phyloP scores from a whole-genome alignment of 2,888 invertebrate species.

The Anoncus sp. region DNA sequence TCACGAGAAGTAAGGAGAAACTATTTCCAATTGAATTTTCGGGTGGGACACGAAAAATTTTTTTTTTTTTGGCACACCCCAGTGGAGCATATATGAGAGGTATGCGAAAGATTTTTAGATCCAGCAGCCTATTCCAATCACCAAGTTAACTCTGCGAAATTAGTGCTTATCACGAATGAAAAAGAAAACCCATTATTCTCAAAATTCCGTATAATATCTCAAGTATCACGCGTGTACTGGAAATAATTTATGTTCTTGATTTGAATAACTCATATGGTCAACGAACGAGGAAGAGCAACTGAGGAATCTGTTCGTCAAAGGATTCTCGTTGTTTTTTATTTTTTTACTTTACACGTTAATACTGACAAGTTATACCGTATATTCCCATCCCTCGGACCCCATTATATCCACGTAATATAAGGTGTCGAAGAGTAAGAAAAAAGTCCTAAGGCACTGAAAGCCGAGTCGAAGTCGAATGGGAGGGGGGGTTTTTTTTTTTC shows the following conservation, averaged over 20 bases:
- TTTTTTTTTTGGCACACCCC: too few species aligned
- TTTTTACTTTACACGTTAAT: constrained; percentile 14
- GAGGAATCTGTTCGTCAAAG: constrained; percentile 14
- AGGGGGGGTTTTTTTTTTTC: constrained; percentile 1
- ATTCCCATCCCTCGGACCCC: background rate
- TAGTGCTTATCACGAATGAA: too few species aligned
- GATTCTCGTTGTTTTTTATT: constrained; percentile 10
- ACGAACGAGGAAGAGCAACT: constrained; percentile 54
- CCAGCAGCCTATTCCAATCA: too few species aligned
- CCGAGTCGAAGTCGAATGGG: background rate
- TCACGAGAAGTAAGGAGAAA: too few species aligned
- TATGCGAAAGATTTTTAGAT: too few species aligned
- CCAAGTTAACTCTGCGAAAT: too few species aligned
- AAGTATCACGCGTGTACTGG: background rate
- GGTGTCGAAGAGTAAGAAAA: constrained; percentile 22
- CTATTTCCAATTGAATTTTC: too few species aligned
- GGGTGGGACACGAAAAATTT: too few species aligned
- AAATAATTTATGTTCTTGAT: background rate
- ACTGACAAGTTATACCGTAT: constrained; percentile 9
- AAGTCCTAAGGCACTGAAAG: constrained; percentile 28
- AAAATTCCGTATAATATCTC: too few species aligned
- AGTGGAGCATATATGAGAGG: too few species aligned
- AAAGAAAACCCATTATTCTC: too few species aligned
- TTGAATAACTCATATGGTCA: constrained; percentile 36
- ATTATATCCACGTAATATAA: constrained; percentile 30